Conservation (phyloP, 2,797 vertebrate genomes). For the Thripadectes ignobilis region DNA sequence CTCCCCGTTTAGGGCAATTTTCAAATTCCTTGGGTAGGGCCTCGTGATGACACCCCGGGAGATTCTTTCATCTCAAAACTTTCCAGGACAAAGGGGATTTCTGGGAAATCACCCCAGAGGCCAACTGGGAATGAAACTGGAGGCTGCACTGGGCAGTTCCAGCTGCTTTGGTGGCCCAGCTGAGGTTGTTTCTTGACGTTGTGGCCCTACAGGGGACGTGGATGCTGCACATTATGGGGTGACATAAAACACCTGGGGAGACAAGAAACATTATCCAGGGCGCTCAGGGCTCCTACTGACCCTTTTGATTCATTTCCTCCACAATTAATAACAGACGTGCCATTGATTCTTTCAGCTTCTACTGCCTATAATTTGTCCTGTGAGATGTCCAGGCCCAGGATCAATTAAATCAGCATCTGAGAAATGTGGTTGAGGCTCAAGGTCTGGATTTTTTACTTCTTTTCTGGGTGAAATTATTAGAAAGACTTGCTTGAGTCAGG, state of each 20-base stretch:
- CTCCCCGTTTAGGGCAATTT: neutral
- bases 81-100: neutral
- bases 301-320: slow-evolving; percentile 23
- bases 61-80: neutral
- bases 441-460: neutral
- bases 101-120: neutral
- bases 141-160: neutral
- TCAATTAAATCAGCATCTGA: slow-evolving; percentile 33
- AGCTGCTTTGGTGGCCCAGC: too few species aligned
- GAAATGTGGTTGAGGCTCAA: neutral
- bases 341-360: slow-evolving; percentile 25
- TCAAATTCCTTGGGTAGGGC: neutral
- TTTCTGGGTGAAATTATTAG: neutral
- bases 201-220: neutral
- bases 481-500: neutral
- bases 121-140: neutral
- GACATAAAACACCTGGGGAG: neutral
- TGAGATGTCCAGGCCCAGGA: neutral
- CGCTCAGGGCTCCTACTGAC: neutral
- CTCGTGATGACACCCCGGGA: neutral
- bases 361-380: slow-evolving; percentile 28
- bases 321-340: slow-evolving; percentile 31
- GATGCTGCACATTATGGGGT: neutral
- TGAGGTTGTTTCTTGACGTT: neutral
- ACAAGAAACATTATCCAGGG: neutral